These are phyloP conservation scores for Chlamydotis undulata DNA, from an alignment of 2,113 vertebrate species.

Conservation along the genomic window DNA sequence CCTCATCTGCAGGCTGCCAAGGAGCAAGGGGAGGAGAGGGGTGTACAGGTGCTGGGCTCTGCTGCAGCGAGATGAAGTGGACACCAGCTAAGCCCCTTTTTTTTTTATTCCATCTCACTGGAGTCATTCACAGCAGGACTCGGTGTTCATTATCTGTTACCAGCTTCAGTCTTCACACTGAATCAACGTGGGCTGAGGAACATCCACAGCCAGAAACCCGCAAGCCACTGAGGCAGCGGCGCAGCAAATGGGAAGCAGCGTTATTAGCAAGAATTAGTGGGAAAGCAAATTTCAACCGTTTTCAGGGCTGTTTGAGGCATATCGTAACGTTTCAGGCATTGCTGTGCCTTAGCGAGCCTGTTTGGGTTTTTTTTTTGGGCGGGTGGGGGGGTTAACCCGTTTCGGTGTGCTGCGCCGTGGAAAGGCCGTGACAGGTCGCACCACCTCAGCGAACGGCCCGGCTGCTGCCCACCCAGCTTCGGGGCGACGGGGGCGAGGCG, in stretches of 20 bases:
- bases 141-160: neutral
- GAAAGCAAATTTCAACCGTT: accelerated
- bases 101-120: neutral
- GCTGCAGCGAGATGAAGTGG: neutral
- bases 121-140: accelerated
- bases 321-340: accelerated
- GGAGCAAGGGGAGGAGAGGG: neutral
- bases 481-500: too few relatives aligned
- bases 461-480: neutral
- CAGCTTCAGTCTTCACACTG: neutral
- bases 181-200: accelerated
- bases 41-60: neutral
- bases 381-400: neutral
- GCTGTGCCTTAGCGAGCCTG: neutral
- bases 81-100: neutral
- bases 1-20: neutral
- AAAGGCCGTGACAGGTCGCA: neutral
- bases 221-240: neutral
- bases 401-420: neutral
- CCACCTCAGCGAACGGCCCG: too few relatives aligned
- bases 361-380: accelerated
- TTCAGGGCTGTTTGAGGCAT: neutral
- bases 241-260: accelerated
- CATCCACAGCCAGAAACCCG: neutral
- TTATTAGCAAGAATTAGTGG: neutral